These are phyloP conservation scores for Lysandra bellargus DNA, from an alignment of 2,888 invertebrate genomes.

Conservation along the genomic window DNA sequence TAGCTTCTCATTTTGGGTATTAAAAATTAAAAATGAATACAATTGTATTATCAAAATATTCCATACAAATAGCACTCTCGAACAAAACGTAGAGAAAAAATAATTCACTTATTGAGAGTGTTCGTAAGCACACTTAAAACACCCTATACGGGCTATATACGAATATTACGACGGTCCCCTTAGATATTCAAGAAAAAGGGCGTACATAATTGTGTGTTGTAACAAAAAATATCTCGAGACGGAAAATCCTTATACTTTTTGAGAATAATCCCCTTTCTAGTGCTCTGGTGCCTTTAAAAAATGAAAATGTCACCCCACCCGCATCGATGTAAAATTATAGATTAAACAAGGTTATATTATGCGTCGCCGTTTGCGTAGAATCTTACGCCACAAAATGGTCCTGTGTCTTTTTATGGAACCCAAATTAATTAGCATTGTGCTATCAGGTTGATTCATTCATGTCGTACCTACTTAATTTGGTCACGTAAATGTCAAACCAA, in stretches of 20 bases:
- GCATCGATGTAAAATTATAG: conserved; percentile 1
- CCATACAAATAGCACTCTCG: neutral
- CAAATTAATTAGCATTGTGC: too few species aligned
- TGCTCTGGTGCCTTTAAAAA: conserved; percentile 35
- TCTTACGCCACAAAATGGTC: neutral
- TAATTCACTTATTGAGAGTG: conserved; percentile 14
- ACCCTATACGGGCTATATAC: neutral
- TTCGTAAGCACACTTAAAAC: conserved; percentile 7
- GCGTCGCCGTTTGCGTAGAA: neutral
- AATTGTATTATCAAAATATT: neutral
- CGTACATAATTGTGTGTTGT: conserved; percentile 27
- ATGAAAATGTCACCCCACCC: conserved; percentile 36
- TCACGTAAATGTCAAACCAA: too few species aligned
- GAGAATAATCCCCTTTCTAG: conserved; percentile 23
- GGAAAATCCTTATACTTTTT: conserved; percentile 21
- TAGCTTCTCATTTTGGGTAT: too few species aligned
- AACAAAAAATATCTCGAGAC: conserved; percentile 11
- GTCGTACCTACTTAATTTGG: too few species aligned
- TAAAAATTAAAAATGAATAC: too few species aligned
- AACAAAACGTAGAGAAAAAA: neutral
- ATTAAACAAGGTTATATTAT: neutral
- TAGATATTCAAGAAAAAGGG: conserved; percentile 20
- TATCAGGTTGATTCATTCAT: too few species aligned
- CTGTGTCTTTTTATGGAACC: too few species aligned
- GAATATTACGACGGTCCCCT: neutral